Percentiles rank a stretch among this genome's conserved stretches.
Evolutionary conservation across 2,113 vertebrate genomes (phyloP).

Genomic region (Macquaria ambigua): DNA sequence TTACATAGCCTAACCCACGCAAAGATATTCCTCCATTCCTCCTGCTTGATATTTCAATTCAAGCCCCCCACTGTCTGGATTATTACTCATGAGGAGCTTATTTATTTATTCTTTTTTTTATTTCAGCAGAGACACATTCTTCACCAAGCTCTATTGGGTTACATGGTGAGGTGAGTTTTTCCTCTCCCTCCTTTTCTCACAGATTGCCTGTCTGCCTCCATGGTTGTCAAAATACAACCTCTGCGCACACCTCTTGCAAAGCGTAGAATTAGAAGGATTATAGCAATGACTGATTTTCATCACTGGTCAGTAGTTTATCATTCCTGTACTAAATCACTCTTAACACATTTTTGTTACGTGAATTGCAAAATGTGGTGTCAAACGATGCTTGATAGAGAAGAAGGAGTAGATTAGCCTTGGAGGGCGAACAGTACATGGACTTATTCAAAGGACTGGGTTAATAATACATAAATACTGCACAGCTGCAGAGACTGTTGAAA

Average conservation of each 20-base stretch:
- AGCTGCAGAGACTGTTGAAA: constrained; percentile 49
- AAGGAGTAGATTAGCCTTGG: constrained; percentile 64
- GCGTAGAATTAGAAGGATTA: constrained; percentile 75
- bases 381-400: constrained; percentile 63
- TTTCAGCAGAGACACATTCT: constrained; percentile 71
- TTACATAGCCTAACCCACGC: constrained; percentile 57
- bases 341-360: constrained; percentile 80
- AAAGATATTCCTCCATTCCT: constrained; percentile 50
- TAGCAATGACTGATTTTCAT: constrained; percentile 78
- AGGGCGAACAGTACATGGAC: constrained; percentile 36
- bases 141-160: constrained; percentile 74
- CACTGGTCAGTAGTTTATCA: constrained; percentile 80
- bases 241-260: constrained; percentile 53
- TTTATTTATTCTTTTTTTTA: constrained; percentile 64
- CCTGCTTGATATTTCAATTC: constrained; percentile 62
- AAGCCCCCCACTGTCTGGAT: constrained; percentile 57
- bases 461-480: constrained; percentile 68
- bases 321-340: constrained; percentile 71
- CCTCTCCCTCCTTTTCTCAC: constrained; percentile 42
- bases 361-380: constrained; percentile 64
- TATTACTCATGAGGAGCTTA: constrained; percentile 67
- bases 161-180: constrained; percentile 60
- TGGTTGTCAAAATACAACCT: constrained; percentile 50
- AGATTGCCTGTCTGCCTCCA: constrained; percentile 60
- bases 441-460: constrained; percentile 62